Evolutionary conservation across 2,113 vertebrate species (phyloP).

Genomic region (Collichthys lucidus): DNA sequence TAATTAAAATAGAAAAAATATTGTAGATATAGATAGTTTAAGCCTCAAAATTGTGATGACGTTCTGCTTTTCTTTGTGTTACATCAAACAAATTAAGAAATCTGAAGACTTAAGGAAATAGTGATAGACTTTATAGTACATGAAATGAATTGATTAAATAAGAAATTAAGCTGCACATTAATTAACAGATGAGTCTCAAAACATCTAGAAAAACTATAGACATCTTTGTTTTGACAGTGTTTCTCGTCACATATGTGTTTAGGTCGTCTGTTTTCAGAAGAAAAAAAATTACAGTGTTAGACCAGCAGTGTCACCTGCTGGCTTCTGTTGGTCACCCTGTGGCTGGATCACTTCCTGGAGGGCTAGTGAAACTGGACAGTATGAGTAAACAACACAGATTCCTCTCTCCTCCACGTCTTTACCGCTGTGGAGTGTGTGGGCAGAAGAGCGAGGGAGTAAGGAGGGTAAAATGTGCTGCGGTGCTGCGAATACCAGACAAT

Average conservation of each 20-base stretch:
- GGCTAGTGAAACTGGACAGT: slow-evolving; percentile 44
- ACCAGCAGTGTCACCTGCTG: slow-evolving; percentile 2
- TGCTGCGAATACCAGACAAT: slow-evolving; percentile 74
- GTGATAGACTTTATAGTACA: neutral
- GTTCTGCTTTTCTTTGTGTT: neutral
- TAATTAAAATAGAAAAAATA: neutral
- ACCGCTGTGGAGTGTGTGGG: slow-evolving; percentile 73
- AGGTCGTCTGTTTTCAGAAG: neutral
- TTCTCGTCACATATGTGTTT: neutral
- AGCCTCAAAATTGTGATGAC: neutral
- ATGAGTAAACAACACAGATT: slow-evolving; percentile 75
- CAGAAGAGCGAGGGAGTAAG: slow-evolving; percentile 62
- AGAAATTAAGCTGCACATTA: neutral
- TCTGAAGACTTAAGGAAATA: neutral
- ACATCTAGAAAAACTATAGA: neutral
- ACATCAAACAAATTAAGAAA: neutral
- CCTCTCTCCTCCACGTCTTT: slow-evolving; percentile 70
- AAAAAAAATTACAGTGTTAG: neutral
- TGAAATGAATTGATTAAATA: neutral
- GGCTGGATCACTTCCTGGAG: slow-evolving; percentile 28
- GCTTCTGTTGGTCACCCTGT: slow-evolving; percentile 4
- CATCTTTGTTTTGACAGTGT: neutral
- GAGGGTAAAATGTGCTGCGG: slow-evolving; percentile 72
- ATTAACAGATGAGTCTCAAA: neutral
- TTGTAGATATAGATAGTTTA: neutral